These are phyloP conservation scores for Elysia crispata DNA, from an alignment of 2,888 invertebrate genomes.

Conservation along the genomic window DNA sequence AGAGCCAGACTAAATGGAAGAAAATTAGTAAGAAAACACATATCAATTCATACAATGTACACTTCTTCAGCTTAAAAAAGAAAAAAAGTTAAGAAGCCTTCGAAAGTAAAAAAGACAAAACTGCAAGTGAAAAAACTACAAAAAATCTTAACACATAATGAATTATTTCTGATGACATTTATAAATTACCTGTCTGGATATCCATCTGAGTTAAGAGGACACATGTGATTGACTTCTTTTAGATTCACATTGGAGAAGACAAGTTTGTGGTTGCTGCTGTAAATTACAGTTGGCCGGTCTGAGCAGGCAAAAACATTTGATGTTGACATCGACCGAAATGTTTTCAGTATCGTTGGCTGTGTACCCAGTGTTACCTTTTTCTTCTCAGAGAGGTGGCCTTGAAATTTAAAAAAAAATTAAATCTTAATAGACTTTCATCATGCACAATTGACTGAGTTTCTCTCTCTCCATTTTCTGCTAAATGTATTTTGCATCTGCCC, in stretches of 20 bases:
- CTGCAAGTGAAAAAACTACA: no score
- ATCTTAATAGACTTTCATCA: no score
- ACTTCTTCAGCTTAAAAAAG: not conserved
- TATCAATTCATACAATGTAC: not conserved
- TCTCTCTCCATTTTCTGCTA: no score
- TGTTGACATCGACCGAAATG: constrained; percentile 85
- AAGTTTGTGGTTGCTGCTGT: constrained; percentile 98
- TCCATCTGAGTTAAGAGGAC: constrained; percentile 95
- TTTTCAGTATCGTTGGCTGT: constrained; percentile 94
- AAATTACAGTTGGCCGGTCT: constrained; percentile 98
- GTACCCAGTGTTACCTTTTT: constrained; percentile 98
- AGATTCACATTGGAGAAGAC: constrained; percentile 97
- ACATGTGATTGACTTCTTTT: constrained; percentile 92
- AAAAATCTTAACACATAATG: no score
- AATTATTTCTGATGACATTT: no score
- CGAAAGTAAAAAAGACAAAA: no score
- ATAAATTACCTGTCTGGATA: constrained; percentile 90
- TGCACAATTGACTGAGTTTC: no score
- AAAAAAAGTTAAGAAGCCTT: no score
- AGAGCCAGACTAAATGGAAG: constrained; percentile 83
- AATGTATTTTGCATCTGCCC: no score
- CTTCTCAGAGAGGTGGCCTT: constrained; percentile 88
- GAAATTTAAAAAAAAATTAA: no score
- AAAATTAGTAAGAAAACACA: not conserved
- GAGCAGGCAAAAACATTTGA: constrained; percentile 99